Percentiles rank a stretch among this genome's conserved stretches.
Evolutionary conservation across 2,888 invertebrate species (phyloP).

Genomic region (Nomada fucata): DNA sequence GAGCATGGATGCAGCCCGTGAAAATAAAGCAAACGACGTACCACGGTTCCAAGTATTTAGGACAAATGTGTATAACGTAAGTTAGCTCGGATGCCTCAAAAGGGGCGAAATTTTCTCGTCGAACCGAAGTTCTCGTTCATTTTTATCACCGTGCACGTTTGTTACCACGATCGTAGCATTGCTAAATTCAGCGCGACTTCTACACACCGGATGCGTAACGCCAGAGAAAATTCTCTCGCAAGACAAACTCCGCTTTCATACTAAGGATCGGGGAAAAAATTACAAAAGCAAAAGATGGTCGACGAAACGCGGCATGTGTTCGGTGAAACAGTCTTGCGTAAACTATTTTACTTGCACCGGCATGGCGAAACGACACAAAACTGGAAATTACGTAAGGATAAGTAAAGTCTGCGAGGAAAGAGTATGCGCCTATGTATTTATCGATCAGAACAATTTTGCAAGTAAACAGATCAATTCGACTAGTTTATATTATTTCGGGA

Average conservation of each 20-base stretch:
- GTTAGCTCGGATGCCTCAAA: too few relatives aligned
- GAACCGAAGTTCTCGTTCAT: not conserved
- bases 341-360: not conserved
- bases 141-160: conserved; percentile 5
- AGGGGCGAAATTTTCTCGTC: too few relatives aligned
- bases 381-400: not conserved
- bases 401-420: too few relatives aligned
- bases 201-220: conserved; percentile 52
- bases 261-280: conserved; percentile 18
- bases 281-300: conserved; percentile 9
- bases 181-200: conserved; percentile 31
- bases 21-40: not conserved
- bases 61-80: not conserved
- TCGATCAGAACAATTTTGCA: too few relatives aligned
- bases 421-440: too few relatives aligned
- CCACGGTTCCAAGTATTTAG: not conserved
- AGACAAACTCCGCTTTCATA: conserved; percentile 17
- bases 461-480: too few relatives aligned
- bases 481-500: too few relatives aligned
- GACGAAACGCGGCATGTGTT: not conserved
- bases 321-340: not conserved
- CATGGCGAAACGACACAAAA: not conserved
- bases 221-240: conserved; percentile 37
- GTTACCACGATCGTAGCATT: conserved; percentile 27
- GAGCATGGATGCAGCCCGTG: not conserved